phyloP scores from a whole-genome alignment of 2,797 vertebrate genomes.

The Cercopithecus hamlyni region DNA sequence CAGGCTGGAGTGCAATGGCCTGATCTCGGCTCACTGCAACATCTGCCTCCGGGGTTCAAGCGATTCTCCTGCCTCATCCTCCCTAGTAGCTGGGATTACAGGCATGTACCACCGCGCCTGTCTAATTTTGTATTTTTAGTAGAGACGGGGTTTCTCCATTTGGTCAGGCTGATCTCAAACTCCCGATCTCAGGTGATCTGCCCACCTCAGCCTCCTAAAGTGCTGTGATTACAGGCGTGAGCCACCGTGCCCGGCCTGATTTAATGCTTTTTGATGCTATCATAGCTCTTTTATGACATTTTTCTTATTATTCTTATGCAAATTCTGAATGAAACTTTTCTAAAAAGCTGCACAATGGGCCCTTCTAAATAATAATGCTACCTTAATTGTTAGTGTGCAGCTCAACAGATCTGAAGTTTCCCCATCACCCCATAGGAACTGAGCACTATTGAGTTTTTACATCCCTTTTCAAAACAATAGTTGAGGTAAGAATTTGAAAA shows the following conservation, averaged over 20 bases:
- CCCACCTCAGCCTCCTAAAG: too few relatives aligned
- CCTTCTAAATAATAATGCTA: constrained; percentile 21
- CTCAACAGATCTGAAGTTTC: neutral
- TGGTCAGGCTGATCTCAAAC: too few relatives aligned
- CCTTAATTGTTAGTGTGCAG: neutral
- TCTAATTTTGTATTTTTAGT: too few relatives aligned
- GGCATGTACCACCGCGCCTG: too few relatives aligned
- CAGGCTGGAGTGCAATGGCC: too few relatives aligned
- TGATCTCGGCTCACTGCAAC: too few relatives aligned
- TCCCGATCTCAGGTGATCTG: too few relatives aligned
- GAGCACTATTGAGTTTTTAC: constrained; percentile 43
- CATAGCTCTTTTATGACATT: neutral
- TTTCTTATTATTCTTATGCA: neutral
- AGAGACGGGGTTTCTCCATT: too few relatives aligned
- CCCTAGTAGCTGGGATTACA: too few relatives aligned
- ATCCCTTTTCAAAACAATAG: constrained; percentile 36
- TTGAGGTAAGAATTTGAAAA: constrained; percentile 23
- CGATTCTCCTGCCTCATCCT: too few relatives aligned
- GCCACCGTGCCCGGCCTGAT: neutral
- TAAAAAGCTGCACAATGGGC: neutral
- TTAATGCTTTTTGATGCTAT: neutral
- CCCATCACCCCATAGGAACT: neutral
- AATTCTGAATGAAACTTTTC: constrained; percentile 11
- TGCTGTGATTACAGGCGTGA: too few relatives aligned
- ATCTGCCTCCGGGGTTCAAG: too few relatives aligned